A percentile compares a stretch with the other conserved stretches of the same genome.
These are phyloP conservation scores for Serrognathus titanus DNA, from an alignment of 2,888 invertebrate genomes.

Conservation along the genomic window DNA sequence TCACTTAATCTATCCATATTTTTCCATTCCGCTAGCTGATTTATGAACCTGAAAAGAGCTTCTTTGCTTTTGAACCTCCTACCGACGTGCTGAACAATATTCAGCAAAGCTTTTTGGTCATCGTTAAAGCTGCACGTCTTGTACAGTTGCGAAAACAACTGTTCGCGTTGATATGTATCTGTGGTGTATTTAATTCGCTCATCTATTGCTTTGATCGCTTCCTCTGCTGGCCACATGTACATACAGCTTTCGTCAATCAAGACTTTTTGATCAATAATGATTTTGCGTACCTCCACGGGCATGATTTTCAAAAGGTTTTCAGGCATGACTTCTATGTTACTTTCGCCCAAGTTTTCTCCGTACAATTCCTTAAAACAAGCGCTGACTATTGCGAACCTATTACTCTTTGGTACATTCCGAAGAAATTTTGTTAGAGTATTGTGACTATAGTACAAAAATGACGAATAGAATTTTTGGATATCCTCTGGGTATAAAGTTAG, in stretches of 20 bases:
- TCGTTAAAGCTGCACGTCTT: conserved; percentile 5
- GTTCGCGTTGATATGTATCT: not conserved
- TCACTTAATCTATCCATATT: not conserved
- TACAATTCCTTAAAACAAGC: conserved; percentile 7
- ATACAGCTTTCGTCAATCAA: not conserved
- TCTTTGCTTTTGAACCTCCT: conserved; percentile 5
- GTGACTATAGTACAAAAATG: not conserved
- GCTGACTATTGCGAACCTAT: not conserved
- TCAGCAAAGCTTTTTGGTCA: not conserved
- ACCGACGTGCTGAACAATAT: not conserved
- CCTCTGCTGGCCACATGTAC: not conserved
- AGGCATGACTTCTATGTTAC: not conserved
- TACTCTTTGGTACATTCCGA: not conserved
- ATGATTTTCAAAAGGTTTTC: conserved; percentile 3
- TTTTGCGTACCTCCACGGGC: conserved; percentile 2
- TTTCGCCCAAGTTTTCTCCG: not conserved
- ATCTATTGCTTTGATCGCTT: conserved; percentile 1
- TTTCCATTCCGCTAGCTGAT: not conserved
- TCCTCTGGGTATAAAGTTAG: conserved; percentile 7
- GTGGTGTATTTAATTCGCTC: not conserved
- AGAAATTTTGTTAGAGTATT: not conserved
- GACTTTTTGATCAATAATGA: conserved; percentile 2
- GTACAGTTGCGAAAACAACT: not conserved
- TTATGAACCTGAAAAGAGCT: not conserved
- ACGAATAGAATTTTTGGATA: not conserved